A percentile compares a stretch with the other conserved stretches of the same genome.
Conservation (phyloP, 2,888 invertebrate genomes). For the Polietes domitor region DNA sequence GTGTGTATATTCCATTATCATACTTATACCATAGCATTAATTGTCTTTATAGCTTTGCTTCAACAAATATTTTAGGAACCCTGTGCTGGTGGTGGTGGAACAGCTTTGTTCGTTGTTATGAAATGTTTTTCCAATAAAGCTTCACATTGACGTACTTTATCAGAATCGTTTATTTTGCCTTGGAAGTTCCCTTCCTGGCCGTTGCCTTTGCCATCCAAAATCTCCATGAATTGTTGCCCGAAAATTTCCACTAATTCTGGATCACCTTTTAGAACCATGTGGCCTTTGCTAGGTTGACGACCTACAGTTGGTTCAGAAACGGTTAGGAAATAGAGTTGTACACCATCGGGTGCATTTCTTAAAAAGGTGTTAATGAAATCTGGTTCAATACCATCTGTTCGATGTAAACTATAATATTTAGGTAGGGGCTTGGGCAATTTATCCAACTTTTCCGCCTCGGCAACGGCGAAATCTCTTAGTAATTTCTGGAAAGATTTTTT, state of each 20-base stretch:
- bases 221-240: constrained; percentile 83
- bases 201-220: constrained; percentile 89
- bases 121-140: constrained; percentile 84
- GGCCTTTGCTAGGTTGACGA: constrained; percentile 80
- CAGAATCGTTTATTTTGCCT: constrained; percentile 88
- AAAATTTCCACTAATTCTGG: constrained; percentile 75
- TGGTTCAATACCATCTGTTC: constrained; percentile 87
- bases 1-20: not conserved
- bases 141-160: constrained; percentile 85
- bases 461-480: constrained; percentile 86
- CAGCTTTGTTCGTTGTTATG: constrained; percentile 53
- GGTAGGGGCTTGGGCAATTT: constrained; percentile 83
- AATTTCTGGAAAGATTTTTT: constrained; percentile 86
- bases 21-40: not conserved
- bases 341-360: constrained; percentile 83
- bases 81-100: constrained; percentile 9
- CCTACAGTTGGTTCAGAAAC: constrained; percentile 83
- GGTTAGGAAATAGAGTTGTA: constrained; percentile 85
- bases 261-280: constrained; percentile 82
- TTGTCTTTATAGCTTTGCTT: not conserved
- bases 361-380: constrained; percentile 88
- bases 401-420: constrained; percentile 83
- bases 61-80: constrained; percentile 43
- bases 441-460: constrained; percentile 84
- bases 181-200: constrained; percentile 88